A percentile compares a stretch with the other conserved stretches of the same genome.
Evolutionary conservation across 2,113 vertebrate genomes (phyloP).

Genomic region (Pavo muticus): DNA sequence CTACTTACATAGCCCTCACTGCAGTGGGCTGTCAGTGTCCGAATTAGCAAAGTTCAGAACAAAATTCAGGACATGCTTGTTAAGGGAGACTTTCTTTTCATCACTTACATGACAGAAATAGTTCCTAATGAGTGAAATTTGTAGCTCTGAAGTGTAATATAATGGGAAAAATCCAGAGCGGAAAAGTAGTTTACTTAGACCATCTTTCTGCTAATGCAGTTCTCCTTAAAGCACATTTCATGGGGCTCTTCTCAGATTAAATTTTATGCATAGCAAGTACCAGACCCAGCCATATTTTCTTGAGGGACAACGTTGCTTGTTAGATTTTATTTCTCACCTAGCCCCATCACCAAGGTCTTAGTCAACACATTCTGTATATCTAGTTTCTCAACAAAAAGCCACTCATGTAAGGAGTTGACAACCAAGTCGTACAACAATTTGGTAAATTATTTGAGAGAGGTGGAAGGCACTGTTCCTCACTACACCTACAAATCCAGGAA

Average conservation of each 20-base stretch:
- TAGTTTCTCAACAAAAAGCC: neutral
- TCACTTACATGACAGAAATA: neutral
- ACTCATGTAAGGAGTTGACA: neutral
- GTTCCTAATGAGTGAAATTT: neutral
- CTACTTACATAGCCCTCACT: neutral
- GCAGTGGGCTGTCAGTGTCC: neutral
- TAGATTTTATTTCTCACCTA: neutral
- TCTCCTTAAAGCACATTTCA: neutral
- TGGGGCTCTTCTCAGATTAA: neutral
- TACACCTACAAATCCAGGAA: neutral
- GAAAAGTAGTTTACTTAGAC: neutral
- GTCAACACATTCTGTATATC: neutral
- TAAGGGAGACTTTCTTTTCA: neutral
- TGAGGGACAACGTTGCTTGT: neutral
- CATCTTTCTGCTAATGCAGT: neutral
- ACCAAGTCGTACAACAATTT: neutral
- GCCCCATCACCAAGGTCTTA: neutral
- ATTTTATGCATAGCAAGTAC: neutral
- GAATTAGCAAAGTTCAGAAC: neutral
- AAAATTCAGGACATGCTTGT: neutral
- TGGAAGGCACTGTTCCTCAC: neutral
- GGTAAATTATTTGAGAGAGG: neutral
- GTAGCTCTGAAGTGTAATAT: neutral
- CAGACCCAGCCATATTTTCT: neutral
- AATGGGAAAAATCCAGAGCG: neutral